Base-by-base conservation (phyloP, 2,888 invertebrate genomes). In the Steromphala cineraria region DNA sequence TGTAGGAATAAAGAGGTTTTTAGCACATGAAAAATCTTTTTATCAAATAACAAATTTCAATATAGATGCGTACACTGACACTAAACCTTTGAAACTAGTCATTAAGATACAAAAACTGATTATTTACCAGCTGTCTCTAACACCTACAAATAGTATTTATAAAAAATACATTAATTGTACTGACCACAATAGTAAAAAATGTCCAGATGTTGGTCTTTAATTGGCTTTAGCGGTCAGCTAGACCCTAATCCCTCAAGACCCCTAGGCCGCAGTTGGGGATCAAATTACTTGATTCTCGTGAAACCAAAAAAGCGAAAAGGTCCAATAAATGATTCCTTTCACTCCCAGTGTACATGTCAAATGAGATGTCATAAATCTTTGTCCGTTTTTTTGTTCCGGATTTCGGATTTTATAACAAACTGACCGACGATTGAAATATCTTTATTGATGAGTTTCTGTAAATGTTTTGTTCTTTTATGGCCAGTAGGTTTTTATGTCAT, bases 311-410 rank as follows among this genome's bases (percentile, higher is more conserved):
- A 36, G 71, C 28, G 36, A 71, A 71, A 36, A 36, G n/a, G 17
- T 36, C 71, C 31, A 40, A 19, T 15, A 71, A 31, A 71, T 15
- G 19, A 10, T 8, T 71, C 36, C 71, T 19, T 71, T 71, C 71
- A 71, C 19, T 71, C 36, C 8, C 71, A 31, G 10, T 40, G 71
- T 17, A 17, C 36, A 19, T 15, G 19, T 71, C 31, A 71, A 36
- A 71, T 71, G 36, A 71, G 36, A 71, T 31, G 71, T 40, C 31
- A 71, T 71, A 71, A 71, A 71, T 71, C 71, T 31, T 40, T 71
- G 71, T 71, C 71, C 71, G 71, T 71, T 71, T 71, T n/a, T 36
- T 36, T 31, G 28, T 71, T 24, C 8, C 15, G 40, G 36, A 31
- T 13, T 19, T 36, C 28, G 19, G 71, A 40, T 40, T 67, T 71